Evolutionary conservation across 2,113 vertebrate species (phyloP).

Genomic region (Chinchilla lanigera): DNA sequence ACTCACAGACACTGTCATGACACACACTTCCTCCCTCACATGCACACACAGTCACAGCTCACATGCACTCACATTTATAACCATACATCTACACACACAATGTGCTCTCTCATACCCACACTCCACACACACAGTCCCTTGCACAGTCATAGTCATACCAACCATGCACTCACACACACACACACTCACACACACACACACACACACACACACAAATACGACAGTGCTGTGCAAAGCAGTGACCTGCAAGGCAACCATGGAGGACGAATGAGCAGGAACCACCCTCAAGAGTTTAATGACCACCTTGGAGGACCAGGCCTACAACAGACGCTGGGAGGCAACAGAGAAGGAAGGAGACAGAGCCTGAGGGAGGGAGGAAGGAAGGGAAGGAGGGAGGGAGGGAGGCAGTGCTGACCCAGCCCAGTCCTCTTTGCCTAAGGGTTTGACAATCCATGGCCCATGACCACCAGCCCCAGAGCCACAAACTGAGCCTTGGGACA

Average conservation of each 20-base stretch:
- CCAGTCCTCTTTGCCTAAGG: background rate
- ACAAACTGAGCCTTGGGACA: background rate
- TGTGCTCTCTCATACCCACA: too few species aligned
- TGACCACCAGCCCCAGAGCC: background rate
- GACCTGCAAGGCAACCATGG: background rate
- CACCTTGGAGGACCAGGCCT: rapidly evolving
- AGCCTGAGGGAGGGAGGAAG: rapidly evolving
- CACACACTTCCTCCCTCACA: background rate
- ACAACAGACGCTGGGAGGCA: background rate
- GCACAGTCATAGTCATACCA: background rate
- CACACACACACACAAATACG: background rate
- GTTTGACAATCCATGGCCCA: too few species aligned
- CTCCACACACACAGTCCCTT: background rate
- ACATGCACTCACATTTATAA: rapidly evolving
- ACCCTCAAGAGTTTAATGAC: background rate
- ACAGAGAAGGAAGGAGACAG: background rate
- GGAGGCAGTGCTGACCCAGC: rapidly evolving
- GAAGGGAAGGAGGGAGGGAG: background rate
- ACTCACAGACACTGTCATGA: background rate
- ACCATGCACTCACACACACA: too few species aligned
- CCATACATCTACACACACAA: background rate
- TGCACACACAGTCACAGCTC: background rate
- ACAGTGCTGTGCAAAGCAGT: background rate
- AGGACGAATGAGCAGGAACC: rapidly evolving
- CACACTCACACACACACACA: background rate